Evolutionary conservation across 2,888 invertebrate genomes (phyloP).

Genomic region (Pammene fasciana): DNA sequence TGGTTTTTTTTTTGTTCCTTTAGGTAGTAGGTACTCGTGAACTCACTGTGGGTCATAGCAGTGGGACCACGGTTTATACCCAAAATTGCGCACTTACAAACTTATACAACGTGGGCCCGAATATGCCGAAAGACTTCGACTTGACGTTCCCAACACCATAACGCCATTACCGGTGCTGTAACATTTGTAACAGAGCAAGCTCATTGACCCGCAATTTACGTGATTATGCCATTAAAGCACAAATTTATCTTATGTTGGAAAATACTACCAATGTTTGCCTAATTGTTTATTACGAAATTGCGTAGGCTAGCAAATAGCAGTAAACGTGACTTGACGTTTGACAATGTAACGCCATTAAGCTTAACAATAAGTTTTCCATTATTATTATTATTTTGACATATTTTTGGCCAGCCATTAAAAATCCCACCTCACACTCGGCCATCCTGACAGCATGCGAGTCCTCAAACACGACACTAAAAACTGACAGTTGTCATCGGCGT

Average conservation of each 20-base stretch:
- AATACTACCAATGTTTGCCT: not conserved
- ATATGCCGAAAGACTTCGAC: not conserved
- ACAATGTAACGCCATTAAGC: conserved; percentile 47
- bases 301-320: not conserved
- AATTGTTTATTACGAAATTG: conserved; percentile 5
- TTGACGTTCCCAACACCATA: not conserved
- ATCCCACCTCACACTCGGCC: not conserved
- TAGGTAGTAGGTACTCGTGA: too few relatives aligned
- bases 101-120: not conserved
- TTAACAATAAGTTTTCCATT: not conserved
- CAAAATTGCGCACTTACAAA: too few relatives aligned
- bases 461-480: not conserved
- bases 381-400: not conserved
- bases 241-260: conserved; percentile 7
- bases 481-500: not conserved
- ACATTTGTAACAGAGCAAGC: not conserved
- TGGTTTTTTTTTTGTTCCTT: too few relatives aligned
- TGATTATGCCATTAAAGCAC: not conserved
- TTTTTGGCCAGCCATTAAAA: not conserved
- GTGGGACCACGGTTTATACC: too few relatives aligned
- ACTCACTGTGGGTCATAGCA: too few relatives aligned
- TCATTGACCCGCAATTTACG: not conserved
- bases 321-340: conserved; percentile 46
- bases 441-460: not conserved
- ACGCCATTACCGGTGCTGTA: conserved; percentile 1